Conservation (phyloP, 2,113 vertebrate genomes). For the Talpa occidentalis region DNA sequence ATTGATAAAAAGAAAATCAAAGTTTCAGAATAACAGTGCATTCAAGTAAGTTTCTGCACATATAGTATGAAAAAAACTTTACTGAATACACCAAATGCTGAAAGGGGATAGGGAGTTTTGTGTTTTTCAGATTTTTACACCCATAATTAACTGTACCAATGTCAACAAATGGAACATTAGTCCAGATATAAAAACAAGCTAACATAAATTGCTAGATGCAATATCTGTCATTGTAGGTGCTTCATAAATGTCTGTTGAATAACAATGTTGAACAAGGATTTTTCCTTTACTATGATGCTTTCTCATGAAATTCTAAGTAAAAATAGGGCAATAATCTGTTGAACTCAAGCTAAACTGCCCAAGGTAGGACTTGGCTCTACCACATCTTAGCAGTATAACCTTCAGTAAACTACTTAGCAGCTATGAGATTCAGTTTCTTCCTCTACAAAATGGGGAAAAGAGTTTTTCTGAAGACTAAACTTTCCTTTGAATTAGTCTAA, state of each 20-base stretch:
- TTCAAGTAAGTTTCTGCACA: slow-evolving; percentile 6
- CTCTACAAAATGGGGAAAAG: not conserved
- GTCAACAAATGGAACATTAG: not conserved
- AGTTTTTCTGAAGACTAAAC: slow-evolving; percentile 11
- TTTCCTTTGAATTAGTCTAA: not conserved
- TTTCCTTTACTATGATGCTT: not conserved
- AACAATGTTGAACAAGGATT: not conserved
- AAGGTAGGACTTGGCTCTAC: not conserved
- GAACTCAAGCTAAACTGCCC: not conserved
- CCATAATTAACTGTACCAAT: not conserved
- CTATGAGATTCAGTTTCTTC: not conserved
- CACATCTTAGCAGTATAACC: not conserved
- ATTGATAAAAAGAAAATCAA: not conserved
- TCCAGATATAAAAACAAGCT: not conserved
- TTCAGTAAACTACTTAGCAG: slow-evolving; percentile 20
- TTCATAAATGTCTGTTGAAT: not conserved
- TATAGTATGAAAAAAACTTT: slow-evolving; percentile 39
- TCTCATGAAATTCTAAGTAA: not conserved
- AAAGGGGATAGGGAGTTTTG: not conserved
- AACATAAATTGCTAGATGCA: not conserved
- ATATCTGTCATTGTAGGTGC: not conserved
- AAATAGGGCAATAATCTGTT: not conserved
- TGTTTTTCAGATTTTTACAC: slow-evolving; percentile 2
- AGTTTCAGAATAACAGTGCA: not conserved
- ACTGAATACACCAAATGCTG: not conserved